Conservation (phyloP, 2,888 invertebrate genomes). For the Epistrophe eligans region DNA sequence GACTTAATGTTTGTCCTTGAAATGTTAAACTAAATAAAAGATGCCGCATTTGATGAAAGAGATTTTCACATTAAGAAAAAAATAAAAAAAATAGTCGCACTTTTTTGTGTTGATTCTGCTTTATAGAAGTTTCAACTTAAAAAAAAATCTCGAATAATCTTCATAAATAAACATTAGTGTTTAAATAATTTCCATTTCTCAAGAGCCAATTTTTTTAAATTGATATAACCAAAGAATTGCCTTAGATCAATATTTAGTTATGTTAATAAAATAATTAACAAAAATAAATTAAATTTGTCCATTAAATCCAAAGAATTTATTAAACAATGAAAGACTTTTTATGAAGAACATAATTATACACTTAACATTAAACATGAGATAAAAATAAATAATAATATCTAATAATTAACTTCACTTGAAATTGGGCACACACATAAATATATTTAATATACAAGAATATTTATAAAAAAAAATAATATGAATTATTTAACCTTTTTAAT, state of each 20-base stretch:
- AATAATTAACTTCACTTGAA: slow-evolving; percentile 65
- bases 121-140: background rate
- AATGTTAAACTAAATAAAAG: background rate
- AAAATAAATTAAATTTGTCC: slow-evolving; percentile 25
- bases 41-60: background rate
- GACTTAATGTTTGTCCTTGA: background rate
- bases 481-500: background rate
- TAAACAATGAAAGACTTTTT: slow-evolving; percentile 64
- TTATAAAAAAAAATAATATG: slow-evolving; percentile 18
- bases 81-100: background rate
- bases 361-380: slow-evolving; percentile 40
- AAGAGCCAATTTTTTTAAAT: slow-evolving; percentile 62
- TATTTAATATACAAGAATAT: background rate
- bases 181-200: slow-evolving; percentile 35
- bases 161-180: background rate
- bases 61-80: background rate
- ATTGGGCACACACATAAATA: slow-evolving; percentile 45
- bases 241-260: slow-evolving; percentile 50
- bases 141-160: background rate
- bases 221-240: slow-evolving; percentile 59
- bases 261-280: slow-evolving; percentile 19
- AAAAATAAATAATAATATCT: too few relatives aligned
- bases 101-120: slow-evolving; percentile 11
- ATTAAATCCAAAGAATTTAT: slow-evolving; percentile 28
- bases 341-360: slow-evolving; percentile 45